Evolutionary conservation across 2,113 vertebrate species (phyloP).

Genomic region (Hydrochoerus hydrochaeris): DNA sequence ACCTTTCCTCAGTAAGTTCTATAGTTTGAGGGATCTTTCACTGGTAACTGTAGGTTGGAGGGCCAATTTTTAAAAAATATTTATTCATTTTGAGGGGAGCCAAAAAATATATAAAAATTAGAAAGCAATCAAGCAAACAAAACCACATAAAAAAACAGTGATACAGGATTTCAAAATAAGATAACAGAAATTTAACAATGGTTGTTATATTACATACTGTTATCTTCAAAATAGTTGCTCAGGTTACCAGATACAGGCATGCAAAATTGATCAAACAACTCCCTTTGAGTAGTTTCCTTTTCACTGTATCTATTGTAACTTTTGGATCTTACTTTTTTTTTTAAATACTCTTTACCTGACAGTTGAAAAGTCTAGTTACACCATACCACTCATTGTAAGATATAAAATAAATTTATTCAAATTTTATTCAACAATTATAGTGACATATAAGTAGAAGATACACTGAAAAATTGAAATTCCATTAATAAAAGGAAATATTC

Average conservation of each 20-base stretch:
- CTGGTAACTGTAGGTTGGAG: background rate
- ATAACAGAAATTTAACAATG: too few species aligned
- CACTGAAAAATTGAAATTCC: constrained; percentile 15
- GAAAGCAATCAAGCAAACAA: too few species aligned
- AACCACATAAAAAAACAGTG: too few species aligned
- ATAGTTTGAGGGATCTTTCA: background rate
- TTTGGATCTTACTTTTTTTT: background rate
- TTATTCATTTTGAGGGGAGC: too few species aligned
- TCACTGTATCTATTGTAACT: too few species aligned
- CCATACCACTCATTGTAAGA: background rate
- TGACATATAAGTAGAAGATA: background rate
- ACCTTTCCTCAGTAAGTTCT: background rate
- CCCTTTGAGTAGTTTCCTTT: too few species aligned
- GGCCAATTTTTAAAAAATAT: background rate
- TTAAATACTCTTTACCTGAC: background rate
- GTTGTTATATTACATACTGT: too few species aligned
- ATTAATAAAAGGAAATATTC: constrained; percentile 23
- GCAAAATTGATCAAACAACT: too few species aligned
- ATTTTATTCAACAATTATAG: constrained; percentile 12
- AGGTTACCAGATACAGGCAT: too few species aligned
- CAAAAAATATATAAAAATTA: too few species aligned
- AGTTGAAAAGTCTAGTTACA: background rate
- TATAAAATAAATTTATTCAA: background rate
- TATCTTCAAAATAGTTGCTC: too few species aligned
- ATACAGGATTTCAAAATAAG: too few species aligned